Conservation (phyloP, 2,797 vertebrate genomes). For the Protosalanx chinensis region DNA sequence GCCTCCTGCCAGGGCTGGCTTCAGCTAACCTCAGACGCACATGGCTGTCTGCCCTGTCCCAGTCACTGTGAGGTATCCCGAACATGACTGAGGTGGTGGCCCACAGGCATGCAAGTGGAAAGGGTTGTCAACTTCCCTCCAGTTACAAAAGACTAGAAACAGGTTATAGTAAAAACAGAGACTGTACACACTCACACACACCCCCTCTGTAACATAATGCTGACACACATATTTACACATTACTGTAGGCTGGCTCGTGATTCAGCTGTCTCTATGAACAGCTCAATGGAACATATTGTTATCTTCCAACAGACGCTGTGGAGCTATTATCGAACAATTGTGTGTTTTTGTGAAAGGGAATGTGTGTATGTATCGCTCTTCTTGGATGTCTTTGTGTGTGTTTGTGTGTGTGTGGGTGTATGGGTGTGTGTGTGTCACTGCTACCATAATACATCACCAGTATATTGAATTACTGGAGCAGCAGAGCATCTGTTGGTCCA, state of each 20-base stretch:
- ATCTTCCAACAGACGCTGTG: not conserved
- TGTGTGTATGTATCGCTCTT: not conserved
- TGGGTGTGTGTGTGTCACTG: not conserved
- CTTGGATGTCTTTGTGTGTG: not conserved
- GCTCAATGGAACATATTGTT: not conserved
- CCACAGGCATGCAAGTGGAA: not conserved
- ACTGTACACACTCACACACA: not conserved
- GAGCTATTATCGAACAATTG: not conserved
- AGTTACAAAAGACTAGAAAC: not conserved
- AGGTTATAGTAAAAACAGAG: not conserved
- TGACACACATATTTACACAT: not conserved
- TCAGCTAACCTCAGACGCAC: not conserved
- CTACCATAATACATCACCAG: not conserved
- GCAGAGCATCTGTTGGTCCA: not conserved
- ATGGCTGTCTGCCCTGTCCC: not conserved
- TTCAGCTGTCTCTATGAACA: not conserved
- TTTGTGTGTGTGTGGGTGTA: no score
- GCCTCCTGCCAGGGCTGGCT: not conserved
- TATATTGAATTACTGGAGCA: not conserved
- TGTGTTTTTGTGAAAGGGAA: not conserved
- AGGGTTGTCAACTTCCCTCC: not conserved
- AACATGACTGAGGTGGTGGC: not conserved
- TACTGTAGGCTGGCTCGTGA: not conserved
- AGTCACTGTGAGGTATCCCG: not conserved
- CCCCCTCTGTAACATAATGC: not conserved